Evolutionary conservation across 2,888 invertebrate genomes (phyloP), one percentile per base, ranked within the genome.

Genomic region (Branchipolynoe longqiensis): DNA sequence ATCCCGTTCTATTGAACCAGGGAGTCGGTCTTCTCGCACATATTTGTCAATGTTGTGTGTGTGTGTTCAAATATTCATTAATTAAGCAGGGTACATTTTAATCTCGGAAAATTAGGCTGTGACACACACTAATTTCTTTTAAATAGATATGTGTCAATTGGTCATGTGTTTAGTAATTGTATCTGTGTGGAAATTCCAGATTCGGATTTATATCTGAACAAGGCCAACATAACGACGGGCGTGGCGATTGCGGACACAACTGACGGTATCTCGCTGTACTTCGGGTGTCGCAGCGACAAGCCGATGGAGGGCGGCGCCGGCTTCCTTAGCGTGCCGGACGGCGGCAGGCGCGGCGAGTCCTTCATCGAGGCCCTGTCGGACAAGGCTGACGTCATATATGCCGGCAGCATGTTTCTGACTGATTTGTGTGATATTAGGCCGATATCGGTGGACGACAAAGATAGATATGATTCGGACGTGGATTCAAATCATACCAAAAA

Each of bases 131-230:
- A n/a, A n/a, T n/a, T n/a, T n/a, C n/a, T n/a, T n/a, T n/a, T n/a
- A n/a, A n/a, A n/a, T n/a, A n/a, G n/a, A n/a, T n/a, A n/a, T n/a
- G n/a, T n/a, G n/a, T n/a, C n/a, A n/a, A n/a, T n/a, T n/a, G n/a
- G n/a, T n/a, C n/a, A n/a, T n/a, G n/a, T n/a, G n/a, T n/a, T n/a
- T n/a, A n/a, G n/a, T n/a, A n/a, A n/a, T n/a, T n/a, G n/a, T n/a
- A n/a, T n/a, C n/a, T n/a, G n/a, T n/a, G n/a, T n/a, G n/a, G n/a
- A n/a, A n/a, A 22, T 78, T 48, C 18, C 54, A 78, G 78, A 78
- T 48, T 78, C 78, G 78, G 78, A 78, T 48, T 22, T 78, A 78
- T 78, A 78, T 78, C 78, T 78, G 48, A 78, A 78, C 31, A 54
- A 25, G 54, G 78, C 48, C 12, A 78, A 78, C 48, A 48, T 78